Percentiles rank a stretch among this genome's conserved stretches.
phyloP scores from a whole-genome alignment of 1,140 invertebrate species.

The Onthophagus taurus region DNA sequence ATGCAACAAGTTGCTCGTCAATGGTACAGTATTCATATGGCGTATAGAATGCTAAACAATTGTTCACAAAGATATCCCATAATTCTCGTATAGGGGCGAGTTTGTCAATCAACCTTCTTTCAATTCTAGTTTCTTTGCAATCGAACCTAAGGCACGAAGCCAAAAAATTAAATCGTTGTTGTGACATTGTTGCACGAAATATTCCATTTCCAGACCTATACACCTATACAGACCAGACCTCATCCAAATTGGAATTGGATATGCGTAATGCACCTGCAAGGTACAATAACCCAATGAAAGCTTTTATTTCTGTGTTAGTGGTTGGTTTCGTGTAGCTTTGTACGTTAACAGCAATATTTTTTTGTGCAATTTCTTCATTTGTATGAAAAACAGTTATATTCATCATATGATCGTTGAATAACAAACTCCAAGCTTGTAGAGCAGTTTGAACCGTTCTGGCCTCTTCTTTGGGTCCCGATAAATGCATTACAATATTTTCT shows the following conservation, averaged over 20 bases:
- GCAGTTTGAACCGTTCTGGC: slow-evolving; percentile 8
- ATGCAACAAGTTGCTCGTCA: slow-evolving; percentile 34
- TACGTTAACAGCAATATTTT: slow-evolving; percentile 1
- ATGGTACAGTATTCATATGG: slow-evolving; percentile 27
- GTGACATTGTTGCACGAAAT: slow-evolving; percentile 25
- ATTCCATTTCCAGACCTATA: slow-evolving; percentile 9
- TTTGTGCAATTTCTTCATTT: slow-evolving; percentile 10
- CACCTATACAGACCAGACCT: slow-evolving; percentile 13
- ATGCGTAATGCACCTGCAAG: slow-evolving; percentile 5
- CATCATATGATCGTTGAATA: slow-evolving; percentile 12
- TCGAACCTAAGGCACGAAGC: slow-evolving; percentile 32
- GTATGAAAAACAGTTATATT: slow-evolving; percentile 11
- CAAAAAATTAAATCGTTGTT: slow-evolving; percentile 33
- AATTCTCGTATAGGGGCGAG: slow-evolving; percentile 33
- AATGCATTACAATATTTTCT: slow-evolving; percentile 10
- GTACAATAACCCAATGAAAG: slow-evolving; percentile 7
- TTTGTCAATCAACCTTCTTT: slow-evolving; percentile 24
- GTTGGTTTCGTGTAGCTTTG: slow-evolving; percentile 6
- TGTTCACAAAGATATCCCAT: slow-evolving; percentile 29
- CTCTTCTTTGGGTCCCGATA: slow-evolving; percentile 4
- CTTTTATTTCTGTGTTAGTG: slow-evolving; percentile 5
- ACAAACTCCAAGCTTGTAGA: slow-evolving; percentile 10
- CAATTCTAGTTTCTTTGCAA: slow-evolving; percentile 25
- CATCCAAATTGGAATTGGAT: slow-evolving; percentile 7
- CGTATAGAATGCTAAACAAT: slow-evolving; percentile 27